Evolutionary conservation across 2,113 vertebrate species (phyloP).

Genomic region (Calidris pugnax): DNA sequence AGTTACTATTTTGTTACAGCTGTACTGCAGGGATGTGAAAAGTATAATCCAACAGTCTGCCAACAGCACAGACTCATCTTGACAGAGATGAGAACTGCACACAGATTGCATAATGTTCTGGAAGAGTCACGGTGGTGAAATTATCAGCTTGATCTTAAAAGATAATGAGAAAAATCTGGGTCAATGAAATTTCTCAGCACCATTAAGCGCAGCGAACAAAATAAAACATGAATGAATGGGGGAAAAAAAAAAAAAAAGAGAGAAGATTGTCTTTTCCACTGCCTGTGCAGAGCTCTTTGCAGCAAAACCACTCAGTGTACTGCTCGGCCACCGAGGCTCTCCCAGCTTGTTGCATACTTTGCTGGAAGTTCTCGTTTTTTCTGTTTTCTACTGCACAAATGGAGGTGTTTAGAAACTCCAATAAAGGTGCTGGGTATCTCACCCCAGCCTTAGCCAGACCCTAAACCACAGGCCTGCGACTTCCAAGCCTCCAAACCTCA

Average conservation of each 20-base stretch:
- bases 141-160: neutral
- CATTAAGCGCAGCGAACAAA: neutral
- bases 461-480: neutral
- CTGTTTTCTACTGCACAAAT: neutral
- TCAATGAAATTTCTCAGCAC: neutral
- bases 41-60: neutral
- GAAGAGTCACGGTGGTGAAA: neutral
- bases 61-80: neutral
- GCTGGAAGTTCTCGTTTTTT: neutral
- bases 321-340: neutral
- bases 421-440: neutral
- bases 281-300: neutral
- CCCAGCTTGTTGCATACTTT: neutral
- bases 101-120: neutral
- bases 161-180: neutral
- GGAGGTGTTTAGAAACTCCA: neutral
- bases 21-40: neutral
- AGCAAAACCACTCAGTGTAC: neutral
- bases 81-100: neutral
- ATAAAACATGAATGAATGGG: neutral
- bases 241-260: neutral
- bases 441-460: neutral
- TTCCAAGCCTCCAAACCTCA: neutral
- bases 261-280: neutral
- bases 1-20: neutral